Base-by-base conservation (phyloP, 2,888 invertebrate species). In the Amphipyra tragopoginis region DNA sequence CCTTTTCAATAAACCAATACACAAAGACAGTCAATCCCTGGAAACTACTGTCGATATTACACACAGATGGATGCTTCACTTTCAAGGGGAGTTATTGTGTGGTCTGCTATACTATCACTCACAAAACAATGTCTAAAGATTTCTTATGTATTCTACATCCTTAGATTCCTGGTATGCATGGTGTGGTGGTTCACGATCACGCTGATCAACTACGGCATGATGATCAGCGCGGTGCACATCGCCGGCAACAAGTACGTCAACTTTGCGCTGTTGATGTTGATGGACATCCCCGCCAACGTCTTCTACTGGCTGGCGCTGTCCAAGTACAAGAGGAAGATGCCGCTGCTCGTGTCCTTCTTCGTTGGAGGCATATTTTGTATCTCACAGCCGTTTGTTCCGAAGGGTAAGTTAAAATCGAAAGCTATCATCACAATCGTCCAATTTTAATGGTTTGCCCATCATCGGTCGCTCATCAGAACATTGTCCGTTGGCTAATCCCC, bases 151-250 rank as follows among this genome's bases (percentile, higher is more conserved):
- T 36, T 36, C 6, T 5, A n/a, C 26, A 14, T 3, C 7, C 2
- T 26, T 45, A 79, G 79, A 65, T 93, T 94, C 74, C 65, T 91
- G 5, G 88, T 94, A 7, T 94, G 94, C 75, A 75, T 89, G 84
- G 92, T 92, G 61, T 94, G 93, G 93, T 94, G 94, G 94, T 88
- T 94, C 68, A 94, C 94, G 2, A 92, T 92, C 56, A 94, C 93
- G 14, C 79, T 94, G 36, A 93, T 94, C 65, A 94, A 94, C 86
- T 94, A 93, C 72, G 94, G 94, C 3, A 94, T 94, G 94, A 93
- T 94, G 93, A 91, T 94, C 81, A 90, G 93, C 77, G 87, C 93
- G 0, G 94, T 94, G 53, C 86, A 92, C 68, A 90, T 94, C 57
- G 93, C 87, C 10, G 94, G 94, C 5, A 92, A 94, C 79, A 94